A percentile compares a stretch with the other conserved stretches of the same genome.
phyloP scores from a whole-genome alignment of 2,113 vertebrate species.

The Corythornis madagascariensis region DNA sequence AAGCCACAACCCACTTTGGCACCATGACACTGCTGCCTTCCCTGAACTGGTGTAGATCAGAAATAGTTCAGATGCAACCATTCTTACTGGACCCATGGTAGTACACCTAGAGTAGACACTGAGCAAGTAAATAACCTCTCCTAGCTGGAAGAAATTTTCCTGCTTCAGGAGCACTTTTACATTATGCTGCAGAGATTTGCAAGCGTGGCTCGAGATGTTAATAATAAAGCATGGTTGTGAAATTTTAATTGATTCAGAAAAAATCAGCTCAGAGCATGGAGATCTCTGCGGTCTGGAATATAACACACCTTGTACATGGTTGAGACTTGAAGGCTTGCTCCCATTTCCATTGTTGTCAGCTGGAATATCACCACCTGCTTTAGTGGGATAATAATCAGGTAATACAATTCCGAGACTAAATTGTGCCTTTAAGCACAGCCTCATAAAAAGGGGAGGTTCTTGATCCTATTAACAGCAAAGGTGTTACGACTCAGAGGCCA shows the following conservation, averaged over 20 bases:
- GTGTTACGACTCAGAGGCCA: not conserved
- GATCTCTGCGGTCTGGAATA: not conserved
- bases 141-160: not conserved
- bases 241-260: conserved; percentile 6
- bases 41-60: rapidly evolving
- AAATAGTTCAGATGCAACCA: not conserved
- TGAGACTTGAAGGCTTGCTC: conserved; percentile 16
- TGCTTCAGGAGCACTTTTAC: not conserved
- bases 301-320: not conserved
- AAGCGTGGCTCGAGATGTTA: not conserved
- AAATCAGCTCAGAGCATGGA: not conserved
- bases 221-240: not conserved
- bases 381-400: conserved; percentile 12
- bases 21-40: not conserved
- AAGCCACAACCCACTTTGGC: not conserved
- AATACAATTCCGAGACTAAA: not conserved
- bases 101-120: not conserved
- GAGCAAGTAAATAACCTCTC: not conserved
- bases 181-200: not conserved
- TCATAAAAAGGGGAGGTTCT: conserved; percentile 33
- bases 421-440: conserved; percentile 36
- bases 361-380: conserved; percentile 10
- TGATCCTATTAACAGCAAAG: conserved; percentile 14
- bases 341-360: conserved; percentile 7
- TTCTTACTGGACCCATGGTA: not conserved